Base-by-base conservation (phyloP, 2,888 invertebrate genomes). In the Netelia virgata region DNA sequence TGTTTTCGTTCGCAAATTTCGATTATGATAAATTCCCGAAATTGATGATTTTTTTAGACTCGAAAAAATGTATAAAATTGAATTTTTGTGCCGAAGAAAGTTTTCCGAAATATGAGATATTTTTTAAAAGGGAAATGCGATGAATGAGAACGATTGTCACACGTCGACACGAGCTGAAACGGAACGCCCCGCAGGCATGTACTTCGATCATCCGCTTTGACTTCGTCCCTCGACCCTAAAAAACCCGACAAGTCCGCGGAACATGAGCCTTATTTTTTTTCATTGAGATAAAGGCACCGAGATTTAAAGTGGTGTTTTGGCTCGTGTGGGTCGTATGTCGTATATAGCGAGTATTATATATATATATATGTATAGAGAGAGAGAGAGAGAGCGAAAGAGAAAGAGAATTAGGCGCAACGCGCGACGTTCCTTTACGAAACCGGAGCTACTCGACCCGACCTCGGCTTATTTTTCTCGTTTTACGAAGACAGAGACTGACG, bases 261-360 rank as follows among this genome's bases (percentile, higher is more conserved):
- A 70, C 83, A 75, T 20, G 79, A 70, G 43, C 50, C 79, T 59
- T 74, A 63, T 74, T 74, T 78, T 28, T 28, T 64, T 50, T 20
- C 47, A 20, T 20, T 43, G 74, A 59, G 74, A 75, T 83, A 70
- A 75, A 64, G 70, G 57, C 57, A 6, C 41, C 50, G 57, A 57
- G 70, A 75, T 79, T 70, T 70, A 50, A 79, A 83, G 64, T 83
- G 59, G 59, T 74, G 63, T 50, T 41, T 63, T 57, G 57, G 47
- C 55, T 6, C 50, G 57, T 18, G 10, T 57, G 68, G 69, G 63
- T 66, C 41, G 28, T 10, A 47, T 63, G 36, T 57, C 20, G 47
- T 69, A 14, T 36, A 63, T 63, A 53, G 47, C 16, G 28, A 18
- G 53, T 10, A 64, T 53, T 74, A 18, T 36, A 9, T 11, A 53